Base-by-base conservation (phyloP, 2,888 invertebrate genomes). In the Incurvaria masculella region DNA sequence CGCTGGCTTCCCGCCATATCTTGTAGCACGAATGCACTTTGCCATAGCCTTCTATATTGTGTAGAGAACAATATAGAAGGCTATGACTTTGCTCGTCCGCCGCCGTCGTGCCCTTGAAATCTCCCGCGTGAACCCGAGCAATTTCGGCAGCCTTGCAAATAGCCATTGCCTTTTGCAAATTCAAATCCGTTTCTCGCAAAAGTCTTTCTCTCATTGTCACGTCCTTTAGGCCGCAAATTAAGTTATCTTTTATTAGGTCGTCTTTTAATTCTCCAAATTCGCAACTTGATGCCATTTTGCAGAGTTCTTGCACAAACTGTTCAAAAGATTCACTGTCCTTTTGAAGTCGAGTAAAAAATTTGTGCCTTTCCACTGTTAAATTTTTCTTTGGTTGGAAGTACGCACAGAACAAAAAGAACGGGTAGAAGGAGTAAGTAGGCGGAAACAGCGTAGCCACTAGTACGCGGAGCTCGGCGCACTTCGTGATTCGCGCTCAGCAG, bases 141-240 rank as follows among this genome's bases (percentile, higher is more conserved):
- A 52, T 48, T 27, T 54, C 47, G 4, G 52, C 51, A 8, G 51
- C 26, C 2, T 23, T 47, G 46, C 54, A 52, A 18, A 53, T 56
- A 10, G 53, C 55, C 6, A 52, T 1, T 2, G 56, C 51, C 45
- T 56, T 55, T 23, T 42, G 2, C 17, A 54, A 45, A 1, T 51
- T 52, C 19, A 56, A 46, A 6, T 55, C 51, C 1, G 51, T 19
- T 48, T 55, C 56, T 10, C 55, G 19, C 17, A 55, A 33, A 21
- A 56, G 21, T 21, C 56, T 18, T 46, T 55, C 57, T 18, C 53
- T 42, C 14, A 58, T 17, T 1, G 26, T 38, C 2, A 14, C 46
- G 10, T 55, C 52, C 21, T 17, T 43, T 4, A 59, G 39, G 1
- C 57, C 56, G 48, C 57, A 57, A 23, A 57, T 55, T 26, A 59